A percentile compares a stretch with the other conserved stretches of the same genome.
Conservation (phyloP, 1,140 invertebrate genomes). For the Ridgeia piscesae region DNA sequence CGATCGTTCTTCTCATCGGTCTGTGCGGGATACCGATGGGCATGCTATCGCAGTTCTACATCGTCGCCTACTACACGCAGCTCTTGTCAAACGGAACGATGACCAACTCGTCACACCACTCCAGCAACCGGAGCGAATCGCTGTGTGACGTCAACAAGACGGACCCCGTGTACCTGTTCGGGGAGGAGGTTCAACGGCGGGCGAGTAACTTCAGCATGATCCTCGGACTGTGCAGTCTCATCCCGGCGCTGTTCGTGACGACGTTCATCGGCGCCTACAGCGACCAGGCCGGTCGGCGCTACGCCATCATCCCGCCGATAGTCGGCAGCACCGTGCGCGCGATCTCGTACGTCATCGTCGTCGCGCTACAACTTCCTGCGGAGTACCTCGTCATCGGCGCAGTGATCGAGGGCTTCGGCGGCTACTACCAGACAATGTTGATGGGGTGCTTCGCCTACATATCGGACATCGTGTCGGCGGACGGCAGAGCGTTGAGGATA, state of each 20-base stretch:
- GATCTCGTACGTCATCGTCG: constrained; percentile 16
- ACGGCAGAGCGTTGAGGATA: constrained; percentile 16
- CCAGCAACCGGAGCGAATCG: not conserved
- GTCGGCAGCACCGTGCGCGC: constrained; percentile 16
- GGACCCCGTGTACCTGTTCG: not conserved
- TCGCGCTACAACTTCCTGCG: constrained; percentile 7
- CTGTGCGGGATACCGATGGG: not conserved
- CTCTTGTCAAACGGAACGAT: not conserved
- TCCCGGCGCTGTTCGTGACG: constrained; percentile 21
- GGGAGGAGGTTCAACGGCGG: not conserved
- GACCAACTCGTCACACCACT: not conserved
- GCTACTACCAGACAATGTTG: constrained; percentile 16
- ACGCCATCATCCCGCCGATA: constrained; percentile 25
- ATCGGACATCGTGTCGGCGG: constrained; percentile 10
- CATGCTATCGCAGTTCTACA: not conserved
- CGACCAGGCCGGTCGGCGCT: constrained; percentile 22
- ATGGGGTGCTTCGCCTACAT: constrained; percentile 24
- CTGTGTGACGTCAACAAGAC: constrained; percentile 8
- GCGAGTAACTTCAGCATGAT: constrained; percentile 3
- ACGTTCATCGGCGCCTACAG: constrained; percentile 21
- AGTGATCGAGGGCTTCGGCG: constrained; percentile 14
- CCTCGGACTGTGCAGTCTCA: not conserved
- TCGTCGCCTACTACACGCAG: not conserved
- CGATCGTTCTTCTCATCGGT: not conserved
- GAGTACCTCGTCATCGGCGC: constrained; percentile 11